These are phyloP conservation scores for Phocides pigmalion DNA, from an alignment of 1,140 invertebrate species.

Conservation along the genomic window DNA sequence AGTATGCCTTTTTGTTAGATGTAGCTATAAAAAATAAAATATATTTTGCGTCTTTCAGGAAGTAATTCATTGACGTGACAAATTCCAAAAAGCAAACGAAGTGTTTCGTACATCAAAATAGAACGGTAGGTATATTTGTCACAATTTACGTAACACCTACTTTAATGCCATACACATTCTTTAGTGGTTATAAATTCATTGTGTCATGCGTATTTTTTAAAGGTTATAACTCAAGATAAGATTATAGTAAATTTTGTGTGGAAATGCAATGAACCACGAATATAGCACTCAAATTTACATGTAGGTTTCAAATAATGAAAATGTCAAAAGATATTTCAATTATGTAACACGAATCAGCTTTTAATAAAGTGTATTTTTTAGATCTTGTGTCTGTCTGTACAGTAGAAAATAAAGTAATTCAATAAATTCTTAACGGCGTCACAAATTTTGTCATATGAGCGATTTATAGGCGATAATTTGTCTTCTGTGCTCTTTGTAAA, in stretches of 20 bases:
- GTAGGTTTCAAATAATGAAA: neutral
- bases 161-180: conserved; percentile 17
- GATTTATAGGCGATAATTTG: too few species aligned
- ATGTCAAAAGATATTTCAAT: conserved; percentile 2
- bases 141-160: conserved; percentile 10
- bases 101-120: neutral
- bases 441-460: too few species aligned
- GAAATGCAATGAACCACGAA: neutral
- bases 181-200: conserved; percentile 12
- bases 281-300: neutral
- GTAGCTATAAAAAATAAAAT: too few species aligned
- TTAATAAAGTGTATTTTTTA: too few species aligned
- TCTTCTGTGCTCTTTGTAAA: too few species aligned
- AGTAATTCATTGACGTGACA: neutral
- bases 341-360: too few species aligned
- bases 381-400: too few species aligned
- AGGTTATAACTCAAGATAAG: neutral
- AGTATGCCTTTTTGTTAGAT: too few species aligned
- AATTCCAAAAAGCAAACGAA: neutral
- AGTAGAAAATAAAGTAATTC: too few species aligned
- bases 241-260: neutral
- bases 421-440: too few species aligned
- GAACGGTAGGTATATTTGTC: conserved; percentile 12
- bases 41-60: neutral
- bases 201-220: neutral